Evolutionary conservation across 2,113 vertebrate species (phyloP), one percentile per base, ranked within the genome.

Genomic region (Archocentrus centrarchus): DNA sequence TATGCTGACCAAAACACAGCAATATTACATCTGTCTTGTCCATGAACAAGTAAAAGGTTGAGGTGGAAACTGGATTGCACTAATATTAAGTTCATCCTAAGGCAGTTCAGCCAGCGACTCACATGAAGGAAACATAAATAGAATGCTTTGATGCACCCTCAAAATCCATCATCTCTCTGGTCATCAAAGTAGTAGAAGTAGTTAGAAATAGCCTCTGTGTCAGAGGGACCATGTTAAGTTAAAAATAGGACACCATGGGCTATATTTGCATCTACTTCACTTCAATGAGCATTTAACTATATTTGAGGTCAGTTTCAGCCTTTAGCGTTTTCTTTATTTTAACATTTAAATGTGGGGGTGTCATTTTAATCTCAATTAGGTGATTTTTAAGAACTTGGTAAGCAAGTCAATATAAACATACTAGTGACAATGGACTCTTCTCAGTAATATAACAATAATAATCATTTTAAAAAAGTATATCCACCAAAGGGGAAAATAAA

Each of bases 101-200:
- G 58, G 88, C 30, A 1, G 30, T 44, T 79, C 79, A 55, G 61
- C 11, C 50, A 41, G 15, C 9, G 9, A 50, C 0, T 18, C 44
- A 50, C 17, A 30, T 14, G 70, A 7, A 39, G 53, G 24, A 83
- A 86, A 82, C 62, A 80, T 85, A 90, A 88, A 86, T 91, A 92
- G 59, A 81, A 86, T 3, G 18, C 87, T 92, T 77, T 89, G 85
- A 87, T 68, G 80, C 79, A 87, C 82, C 77, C 18, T 87, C 73
- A 70, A 75, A 77, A 87, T 86, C 79, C 55, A 80, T 86, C 85
- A 88, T 41, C 50, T 68, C 53, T 63, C 37, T 50, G 44, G 68
- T 91, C 84, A 80, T 87, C 57, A 89, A 91, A 88, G 53, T 55
- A 14, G 35, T 82, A 59, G 62, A 82, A 84, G 63, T 86, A 80